Conservation (phyloP, 1,140 invertebrate genomes). For the Stenopsyche tienmushanensis region DNA sequence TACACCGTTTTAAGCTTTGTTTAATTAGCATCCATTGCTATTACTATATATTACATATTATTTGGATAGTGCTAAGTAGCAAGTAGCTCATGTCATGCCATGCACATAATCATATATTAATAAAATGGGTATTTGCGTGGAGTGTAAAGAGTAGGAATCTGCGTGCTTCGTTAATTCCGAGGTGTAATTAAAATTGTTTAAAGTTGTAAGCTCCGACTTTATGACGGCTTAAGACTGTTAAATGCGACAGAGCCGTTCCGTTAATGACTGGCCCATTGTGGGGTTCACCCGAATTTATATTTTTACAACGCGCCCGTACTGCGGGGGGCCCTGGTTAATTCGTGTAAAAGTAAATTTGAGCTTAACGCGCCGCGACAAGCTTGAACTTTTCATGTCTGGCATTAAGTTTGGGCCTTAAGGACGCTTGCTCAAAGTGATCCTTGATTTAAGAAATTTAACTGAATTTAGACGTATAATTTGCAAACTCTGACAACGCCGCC, state of each 20-base stretch:
- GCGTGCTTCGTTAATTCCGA: not conserved
- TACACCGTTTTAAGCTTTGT: too few species aligned
- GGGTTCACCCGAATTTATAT: not conserved
- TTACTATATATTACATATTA: too few species aligned
- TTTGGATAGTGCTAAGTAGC: too few species aligned
- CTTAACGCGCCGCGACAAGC: not conserved
- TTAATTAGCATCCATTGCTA: too few species aligned
- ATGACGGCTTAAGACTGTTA: conserved; percentile 2
- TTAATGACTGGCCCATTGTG: not conserved
- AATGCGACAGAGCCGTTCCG: not conserved
- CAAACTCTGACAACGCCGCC: too few species aligned
- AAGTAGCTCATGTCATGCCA: too few species aligned
- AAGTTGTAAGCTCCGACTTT: conserved; percentile 7
- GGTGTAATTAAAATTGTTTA: conserved; percentile 4
- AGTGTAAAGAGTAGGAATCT: not conserved
- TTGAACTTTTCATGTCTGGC: not conserved
- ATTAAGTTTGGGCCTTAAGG: not conserved
- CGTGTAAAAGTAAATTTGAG: not conserved
- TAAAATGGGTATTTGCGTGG: not conserved
- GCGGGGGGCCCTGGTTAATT: not conserved
- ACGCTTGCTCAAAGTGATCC: not conserved
- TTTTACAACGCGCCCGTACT: not conserved
- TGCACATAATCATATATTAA: too few species aligned
- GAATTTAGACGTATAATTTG: too few species aligned
- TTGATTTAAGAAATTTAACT: not conserved